Base-by-base conservation (phyloP, 2,797 vertebrate species). In the Pangasius sanitwongsei region DNA sequence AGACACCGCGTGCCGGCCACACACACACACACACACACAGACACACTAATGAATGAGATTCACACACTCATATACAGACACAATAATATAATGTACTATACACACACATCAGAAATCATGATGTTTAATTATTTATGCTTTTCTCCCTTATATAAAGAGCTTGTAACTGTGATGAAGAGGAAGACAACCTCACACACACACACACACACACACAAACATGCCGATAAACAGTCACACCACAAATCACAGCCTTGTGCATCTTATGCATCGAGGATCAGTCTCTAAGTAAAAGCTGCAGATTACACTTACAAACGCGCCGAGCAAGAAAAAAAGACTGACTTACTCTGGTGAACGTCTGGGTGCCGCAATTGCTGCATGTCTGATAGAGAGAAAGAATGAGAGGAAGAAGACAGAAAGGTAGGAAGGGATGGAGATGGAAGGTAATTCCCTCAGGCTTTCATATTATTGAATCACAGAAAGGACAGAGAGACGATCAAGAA, bases 311-410 rank as follows among this genome's bases (percentile, higher is more conserved):
- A 67, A 84, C 28, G 44, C 72, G 25, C 28, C n/a, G 41, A 44
- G 57, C 37, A 67, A 55, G 93, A 91, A 89, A 94, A 90, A 89
- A 89, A 91, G 87, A 91, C 89, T 83, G 94, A 96, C 95, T 97
- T 94, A 96, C 96, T 95, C 92, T 88, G 94, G 92, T 89, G 90
- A 86, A 86, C 69, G 88, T 83, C 44, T n/a, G 91, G 93, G 91
- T 95, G 95, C 94, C 92, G 94, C 95, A 94, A 94, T 95, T 92
- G 88, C 92, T 87, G 89, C 90, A 28, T 87, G 91, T 91, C 92
- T 93, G 92, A 92, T 90, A 89, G 87, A 88, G 48, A 86, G 86
- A 83, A 72, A 78, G 86, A 89, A 86, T 3, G 53, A 89, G 83
- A 86, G 72, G 83, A 77, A 83, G 59, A 82, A 83, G 59, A 82